These are phyloP conservation scores for Perdita meconis DNA, from an alignment of 2,888 invertebrate species.

Conservation along the genomic window DNA sequence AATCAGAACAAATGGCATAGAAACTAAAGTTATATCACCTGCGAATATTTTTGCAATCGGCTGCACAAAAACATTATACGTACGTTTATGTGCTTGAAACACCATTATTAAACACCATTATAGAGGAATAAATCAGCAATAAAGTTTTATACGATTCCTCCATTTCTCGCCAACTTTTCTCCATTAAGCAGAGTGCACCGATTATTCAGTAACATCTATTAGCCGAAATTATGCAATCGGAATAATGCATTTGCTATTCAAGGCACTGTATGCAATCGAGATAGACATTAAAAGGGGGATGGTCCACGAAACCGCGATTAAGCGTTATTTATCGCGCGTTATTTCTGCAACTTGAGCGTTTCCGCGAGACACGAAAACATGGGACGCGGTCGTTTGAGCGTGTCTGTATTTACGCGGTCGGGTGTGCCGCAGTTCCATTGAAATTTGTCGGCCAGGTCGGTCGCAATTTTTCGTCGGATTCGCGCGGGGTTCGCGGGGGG, in stretches of 20 bases:
- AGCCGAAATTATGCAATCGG: not conserved
- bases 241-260: not conserved
- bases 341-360: constrained; percentile 21
- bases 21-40: too few relatives aligned
- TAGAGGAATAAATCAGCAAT: too few relatives aligned
- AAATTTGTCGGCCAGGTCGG: constrained; percentile 46
- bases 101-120: too few relatives aligned
- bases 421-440: constrained; percentile 30
- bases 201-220: too few relatives aligned
- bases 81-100: too few relatives aligned
- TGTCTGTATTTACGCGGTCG: constrained; percentile 2
- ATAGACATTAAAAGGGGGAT: not conserved
- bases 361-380: constrained; percentile 2
- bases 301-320: constrained; percentile 1
- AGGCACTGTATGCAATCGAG: too few relatives aligned
- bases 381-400: constrained; percentile 2
- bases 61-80: too few relatives aligned
- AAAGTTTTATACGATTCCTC: not conserved
- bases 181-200: not conserved
- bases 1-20: too few relatives aligned
- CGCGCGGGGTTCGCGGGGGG: constrained; percentile 8
- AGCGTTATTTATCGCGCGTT: constrained; percentile 31
- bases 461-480: constrained; percentile 42
- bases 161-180: not conserved
- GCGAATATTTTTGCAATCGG: too few relatives aligned